Conservation (phyloP, 2,113 vertebrate genomes). For the Galbula dea region DNA sequence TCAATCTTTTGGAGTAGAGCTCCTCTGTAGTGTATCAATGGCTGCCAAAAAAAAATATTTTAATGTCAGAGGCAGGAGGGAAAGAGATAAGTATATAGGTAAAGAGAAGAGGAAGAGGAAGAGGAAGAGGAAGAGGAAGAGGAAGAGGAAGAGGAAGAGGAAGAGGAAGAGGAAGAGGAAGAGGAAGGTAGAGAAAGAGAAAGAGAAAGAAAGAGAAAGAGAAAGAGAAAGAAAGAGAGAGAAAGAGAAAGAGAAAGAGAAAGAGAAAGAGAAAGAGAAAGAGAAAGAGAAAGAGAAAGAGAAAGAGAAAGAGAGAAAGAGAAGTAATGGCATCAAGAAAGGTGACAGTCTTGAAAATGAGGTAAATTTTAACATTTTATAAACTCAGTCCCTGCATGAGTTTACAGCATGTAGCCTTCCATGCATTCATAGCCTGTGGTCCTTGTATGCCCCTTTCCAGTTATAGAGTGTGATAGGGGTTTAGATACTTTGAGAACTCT, state of each 20-base stretch:
- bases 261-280: too few relatives aligned
- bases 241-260: background rate
- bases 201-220: background rate
- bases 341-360: background rate
- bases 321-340: background rate
- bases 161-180: too few relatives aligned
- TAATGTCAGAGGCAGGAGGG: background rate
- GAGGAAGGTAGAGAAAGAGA: background rate
- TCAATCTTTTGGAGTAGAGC: background rate
- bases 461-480: fast-evolving
- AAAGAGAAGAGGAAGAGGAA: too few relatives aligned
- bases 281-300: background rate
- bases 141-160: too few relatives aligned
- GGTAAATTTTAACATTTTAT: background rate
- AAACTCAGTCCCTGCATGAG: background rate
- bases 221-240: background rate
- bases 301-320: background rate
- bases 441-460: background rate
- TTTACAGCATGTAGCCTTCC: background rate
- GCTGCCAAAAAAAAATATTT: background rate
- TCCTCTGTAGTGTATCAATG: background rate
- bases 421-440: background rate
- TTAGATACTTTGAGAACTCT: background rate
- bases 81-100: too few relatives aligned
- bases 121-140: too few relatives aligned